Percentiles rank a stretch among this genome's conserved stretches.
Conservation (phyloP, 2,113 vertebrate genomes). For the Menidia beryllina region DNA sequence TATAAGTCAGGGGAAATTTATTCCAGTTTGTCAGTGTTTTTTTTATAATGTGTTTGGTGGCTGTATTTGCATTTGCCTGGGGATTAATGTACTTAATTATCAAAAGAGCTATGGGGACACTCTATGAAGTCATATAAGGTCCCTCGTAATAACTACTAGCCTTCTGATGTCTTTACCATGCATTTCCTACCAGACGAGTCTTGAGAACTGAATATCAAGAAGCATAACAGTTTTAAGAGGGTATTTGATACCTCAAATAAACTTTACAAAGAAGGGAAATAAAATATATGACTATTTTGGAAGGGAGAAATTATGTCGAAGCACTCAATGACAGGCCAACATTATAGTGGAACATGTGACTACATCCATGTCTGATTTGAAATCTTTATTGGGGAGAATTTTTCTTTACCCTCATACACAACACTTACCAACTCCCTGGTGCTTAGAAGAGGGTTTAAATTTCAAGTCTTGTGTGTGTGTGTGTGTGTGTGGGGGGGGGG, state of each 20-base stretch:
- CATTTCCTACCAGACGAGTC: too few species aligned
- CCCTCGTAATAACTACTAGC: too few species aligned
- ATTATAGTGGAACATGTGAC: constrained; percentile 43
- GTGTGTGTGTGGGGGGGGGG: too few species aligned
- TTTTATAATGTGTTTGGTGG: too few species aligned
- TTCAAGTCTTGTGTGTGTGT: too few species aligned
- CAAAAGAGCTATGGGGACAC: too few species aligned
- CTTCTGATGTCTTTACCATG: too few species aligned
- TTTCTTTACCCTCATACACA: background rate
- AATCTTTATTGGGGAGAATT: constrained; percentile 45
- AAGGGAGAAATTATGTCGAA: constrained; percentile 27
- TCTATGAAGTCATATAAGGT: too few species aligned
- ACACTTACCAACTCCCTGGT: constrained; percentile 16
- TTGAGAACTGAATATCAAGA: constrained; percentile 13
- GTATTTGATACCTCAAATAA: constrained; percentile 35
- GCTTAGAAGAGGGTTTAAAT: constrained; percentile 49
- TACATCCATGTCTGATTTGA: constrained; percentile 53
- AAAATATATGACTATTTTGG: constrained; percentile 17
- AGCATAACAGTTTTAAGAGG: constrained; percentile 20
- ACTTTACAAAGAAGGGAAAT: constrained; percentile 31
- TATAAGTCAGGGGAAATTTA: too few species aligned
- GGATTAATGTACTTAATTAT: too few species aligned
- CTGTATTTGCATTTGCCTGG: too few species aligned
- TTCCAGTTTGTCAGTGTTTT: too few species aligned
- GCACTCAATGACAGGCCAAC: constrained; percentile 37